Conservation (phyloP, 2,113 vertebrate species). For the Steatornis caripensis region DNA sequence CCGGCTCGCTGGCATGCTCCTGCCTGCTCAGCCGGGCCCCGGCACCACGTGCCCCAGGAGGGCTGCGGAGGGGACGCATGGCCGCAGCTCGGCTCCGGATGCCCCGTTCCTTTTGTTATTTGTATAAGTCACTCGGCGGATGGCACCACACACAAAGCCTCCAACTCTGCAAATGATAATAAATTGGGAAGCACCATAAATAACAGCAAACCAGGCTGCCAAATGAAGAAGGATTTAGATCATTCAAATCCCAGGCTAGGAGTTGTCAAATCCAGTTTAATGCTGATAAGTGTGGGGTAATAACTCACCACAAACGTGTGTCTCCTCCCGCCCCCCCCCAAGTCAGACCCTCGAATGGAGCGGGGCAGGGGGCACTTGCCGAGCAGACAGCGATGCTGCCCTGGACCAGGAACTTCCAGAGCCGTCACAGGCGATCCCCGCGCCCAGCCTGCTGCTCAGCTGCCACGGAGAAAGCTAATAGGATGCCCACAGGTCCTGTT, state of each 20-base stretch:
- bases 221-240: conserved; percentile 66
- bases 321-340: background rate
- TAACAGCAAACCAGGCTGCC: conserved; percentile 61
- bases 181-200: conserved; percentile 60
- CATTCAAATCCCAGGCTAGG: conserved; percentile 64
- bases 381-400: background rate
- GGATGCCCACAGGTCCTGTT: background rate
- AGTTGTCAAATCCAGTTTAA: conserved; percentile 70
- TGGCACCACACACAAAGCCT: conserved; percentile 39
- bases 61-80: background rate
- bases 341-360: background rate
- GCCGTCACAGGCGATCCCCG: no score
- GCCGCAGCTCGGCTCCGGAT: background rate
- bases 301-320: conserved; percentile 31
- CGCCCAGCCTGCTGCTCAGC: background rate
- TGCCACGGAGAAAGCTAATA: background rate
- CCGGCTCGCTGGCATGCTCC: background rate
- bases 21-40: fast-evolving
- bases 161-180: conserved; percentile 15
- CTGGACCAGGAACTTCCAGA: background rate
- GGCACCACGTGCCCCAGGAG: fast-evolving
- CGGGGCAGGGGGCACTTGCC: background rate
- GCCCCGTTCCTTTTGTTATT: background rate
- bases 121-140: conserved; percentile 27
- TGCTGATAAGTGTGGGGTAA: conserved; percentile 61